Base-by-base conservation (phyloP, 2,113 vertebrate genomes). In the Phoxinus phoxinus region DNA sequence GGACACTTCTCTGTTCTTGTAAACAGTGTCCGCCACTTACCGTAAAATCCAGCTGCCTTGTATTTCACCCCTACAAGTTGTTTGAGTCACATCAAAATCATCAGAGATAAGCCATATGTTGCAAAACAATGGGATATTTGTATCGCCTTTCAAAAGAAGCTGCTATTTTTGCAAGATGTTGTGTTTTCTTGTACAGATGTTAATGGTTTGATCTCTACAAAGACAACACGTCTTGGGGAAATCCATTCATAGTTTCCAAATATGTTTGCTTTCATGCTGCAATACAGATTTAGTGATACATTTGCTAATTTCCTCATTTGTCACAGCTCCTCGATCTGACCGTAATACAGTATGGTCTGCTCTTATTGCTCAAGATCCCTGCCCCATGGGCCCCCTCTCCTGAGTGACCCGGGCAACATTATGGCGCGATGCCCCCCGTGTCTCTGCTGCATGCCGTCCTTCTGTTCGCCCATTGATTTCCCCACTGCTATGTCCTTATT, bases 381-480 rank as follows among this genome's bases (percentile, higher is more conserved):
- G 15, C 48, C 48, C 27, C 27, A 3, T 21, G 25, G 48, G 27
- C 15, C 74, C 74, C 74, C 44, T 80, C 59, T 85, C 41, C 69
- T 80, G 32, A 46, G 32, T 86, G 88, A 85, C 86, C 88, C 83
- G 44, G 83, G 78, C 81, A 84, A 81, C 83, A 89, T 82, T 73
- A 83, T 87, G 86, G 73, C 30, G 80, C 74, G 74, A 41, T 82
- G 77, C 15, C 41, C 23, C 90, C 87, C 10, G 15, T 53, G 82
- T 85, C 81, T 75, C 30, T 53, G n/a, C 84, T 63, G 25, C 53
- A 37, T 83, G 7, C 84, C 41, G 48, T 21, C 91, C 90, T 91
- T 91, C 92, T 93, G 90, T 85, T 89, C 73, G 48, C 76, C 63
- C 84, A 83, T 84, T 87, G 76, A 87, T 75, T 79, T 65, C 72